Base-by-base conservation (phyloP, 2,113 vertebrate species). In the Rhinolophus ferrumequinum region DNA sequence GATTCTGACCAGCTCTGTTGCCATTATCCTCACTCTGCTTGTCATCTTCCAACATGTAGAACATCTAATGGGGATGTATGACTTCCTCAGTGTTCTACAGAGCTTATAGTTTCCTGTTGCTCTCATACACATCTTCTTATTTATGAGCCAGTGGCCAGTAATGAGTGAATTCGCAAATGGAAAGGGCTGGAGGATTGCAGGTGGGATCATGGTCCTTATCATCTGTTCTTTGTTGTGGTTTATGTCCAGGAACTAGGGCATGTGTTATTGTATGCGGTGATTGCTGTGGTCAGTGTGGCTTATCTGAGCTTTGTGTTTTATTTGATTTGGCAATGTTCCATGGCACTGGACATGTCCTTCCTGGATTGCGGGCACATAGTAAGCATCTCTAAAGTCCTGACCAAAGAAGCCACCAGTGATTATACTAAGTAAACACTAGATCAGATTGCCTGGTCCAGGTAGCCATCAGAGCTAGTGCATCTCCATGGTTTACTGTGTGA, bases 61-160 rank as follows among this genome's bases (percentile, higher is more conserved):
- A 26, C 99, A 98, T 97, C 97, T 99, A 12, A 99, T 99, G 0
- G 99, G 99, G 54, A 99, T 99, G 99, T 99, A 99, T 22, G 99
- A 99, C 97, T 99, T 99, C 98, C 98, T 99, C 2, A 99, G 99
- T 0, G 99, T 99, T 18, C 99, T 99, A 50, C 99, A 99, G 99
- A 99, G 99, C 98, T 98, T 99, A 83, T 98, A 99, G 99, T 99
- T 99, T 83, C 99, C 99, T 0, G 99, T 99, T 77, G 99, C 99
- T 56, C 98, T 99, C 98, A 99, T 99, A 97, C 99, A 99, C 1
- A 99, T 99, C 77, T 98, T 99, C 93, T 99, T 99, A 0, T 99
- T 99, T 98, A 99, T 99, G 83, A 99, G 99, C 96, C 97, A 99
- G 88, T 98, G 98, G 3, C 98, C 99, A 0, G 98, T 99, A 62